Evolutionary conservation across 2,888 invertebrate species (phyloP).

Genomic region (Ophion ellenae): DNA sequence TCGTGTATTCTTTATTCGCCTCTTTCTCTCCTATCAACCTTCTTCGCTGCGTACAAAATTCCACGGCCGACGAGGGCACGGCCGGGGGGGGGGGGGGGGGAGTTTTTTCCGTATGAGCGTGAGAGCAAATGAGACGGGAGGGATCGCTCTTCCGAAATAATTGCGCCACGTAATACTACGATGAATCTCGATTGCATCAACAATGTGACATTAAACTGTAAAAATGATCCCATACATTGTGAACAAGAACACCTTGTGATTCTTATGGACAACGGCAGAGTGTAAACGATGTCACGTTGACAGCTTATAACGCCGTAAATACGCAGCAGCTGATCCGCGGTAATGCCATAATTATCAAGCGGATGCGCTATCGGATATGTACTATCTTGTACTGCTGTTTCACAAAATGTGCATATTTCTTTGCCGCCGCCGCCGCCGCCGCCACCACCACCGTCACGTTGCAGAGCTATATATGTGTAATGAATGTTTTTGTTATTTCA

Average conservation of each 20-base stretch:
- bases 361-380: conserved; percentile 3
- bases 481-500: too few species aligned
- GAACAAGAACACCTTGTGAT: neutral
- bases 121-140: neutral
- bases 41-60: conserved; percentile 2
- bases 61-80: neutral
- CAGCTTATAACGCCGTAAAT: conserved; percentile 35
- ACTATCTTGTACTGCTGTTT: neutral
- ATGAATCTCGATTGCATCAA: neutral
- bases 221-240: neutral
- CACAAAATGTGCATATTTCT: neutral
- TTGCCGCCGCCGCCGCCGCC: too few species aligned
- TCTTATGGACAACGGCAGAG: neutral
- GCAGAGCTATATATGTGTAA: neutral
- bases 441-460: too few species aligned
- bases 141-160: neutral
- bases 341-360: neutral
- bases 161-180: neutral
- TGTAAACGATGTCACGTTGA: conserved; percentile 48
- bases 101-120: neutral
- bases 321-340: conserved; percentile 41
- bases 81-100: neutral
- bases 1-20: conserved; percentile 16
- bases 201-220: conserved; percentile 5
- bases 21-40: neutral